phyloP scores from a whole-genome alignment of 2,797 vertebrate genomes.

The Galagoides demidoff region DNA sequence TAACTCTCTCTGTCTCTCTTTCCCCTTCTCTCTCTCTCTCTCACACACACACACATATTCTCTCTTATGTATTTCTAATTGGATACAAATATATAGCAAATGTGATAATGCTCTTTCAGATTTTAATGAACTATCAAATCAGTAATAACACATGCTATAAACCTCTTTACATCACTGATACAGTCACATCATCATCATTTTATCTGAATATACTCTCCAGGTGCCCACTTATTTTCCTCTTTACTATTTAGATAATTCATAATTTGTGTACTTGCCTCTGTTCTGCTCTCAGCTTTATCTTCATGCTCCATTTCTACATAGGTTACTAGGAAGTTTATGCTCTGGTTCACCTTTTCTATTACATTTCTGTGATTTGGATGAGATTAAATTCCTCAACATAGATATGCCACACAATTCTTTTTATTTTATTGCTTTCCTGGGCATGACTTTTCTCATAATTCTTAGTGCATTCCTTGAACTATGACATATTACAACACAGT shows the following conservation, averaged over 20 bases:
- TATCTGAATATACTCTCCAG: conserved; percentile 15
- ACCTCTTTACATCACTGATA: not conserved
- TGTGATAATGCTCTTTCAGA: not conserved
- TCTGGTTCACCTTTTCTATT: not conserved
- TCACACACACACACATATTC: too few relatives aligned
- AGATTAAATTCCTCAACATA: not conserved
- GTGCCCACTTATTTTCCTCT: not conserved
- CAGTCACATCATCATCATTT: not conserved
- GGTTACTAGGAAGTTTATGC: not conserved
- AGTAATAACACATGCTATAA: not conserved
- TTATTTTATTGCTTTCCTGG: not conserved
- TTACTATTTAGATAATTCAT: conserved; percentile 12
- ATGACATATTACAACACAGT: not conserved
- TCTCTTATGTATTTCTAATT: not conserved
- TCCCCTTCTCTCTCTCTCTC: not conserved
- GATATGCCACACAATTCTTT: not conserved
- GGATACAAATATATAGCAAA: not conserved
- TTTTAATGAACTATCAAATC: not conserved
- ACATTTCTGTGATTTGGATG: not conserved
- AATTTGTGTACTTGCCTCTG: not conserved
- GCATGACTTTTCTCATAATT: not conserved
- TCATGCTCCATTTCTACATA: not conserved
- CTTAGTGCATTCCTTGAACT: not conserved
- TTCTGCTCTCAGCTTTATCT: not conserved
- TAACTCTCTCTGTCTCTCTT: not conserved